These are phyloP conservation scores for Chymomyza fuscimana DNA, from an alignment of 2,888 invertebrate species.

Conservation along the genomic window DNA sequence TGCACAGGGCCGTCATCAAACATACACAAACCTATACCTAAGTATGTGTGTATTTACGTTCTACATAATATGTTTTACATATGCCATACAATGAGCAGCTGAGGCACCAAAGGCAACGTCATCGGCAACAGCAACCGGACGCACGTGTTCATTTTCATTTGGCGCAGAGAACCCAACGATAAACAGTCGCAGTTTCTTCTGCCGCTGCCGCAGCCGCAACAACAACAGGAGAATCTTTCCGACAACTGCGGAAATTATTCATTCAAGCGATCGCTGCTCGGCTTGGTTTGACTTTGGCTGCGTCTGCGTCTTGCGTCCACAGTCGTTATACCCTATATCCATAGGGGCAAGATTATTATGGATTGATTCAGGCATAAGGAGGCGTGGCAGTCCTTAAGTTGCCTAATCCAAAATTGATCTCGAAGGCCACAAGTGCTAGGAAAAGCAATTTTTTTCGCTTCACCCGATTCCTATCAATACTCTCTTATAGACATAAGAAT, in stretches of 20 bases:
- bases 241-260: slow-evolving; percentile 64
- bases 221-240: slow-evolving; percentile 54
- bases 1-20: neutral
- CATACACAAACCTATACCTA: neutral
- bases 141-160: slow-evolving; percentile 78
- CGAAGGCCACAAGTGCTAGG: too few species aligned
- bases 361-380: too few species aligned
- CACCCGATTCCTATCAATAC: too few species aligned
- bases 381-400: too few species aligned
- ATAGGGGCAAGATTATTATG: too few species aligned
- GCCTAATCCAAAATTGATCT: too few species aligned
- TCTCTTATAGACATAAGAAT: too few species aligned
- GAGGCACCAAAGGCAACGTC: slow-evolving; percentile 15
- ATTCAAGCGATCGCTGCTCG: slow-evolving; percentile 56
- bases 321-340: slow-evolving; percentile 3
- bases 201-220: slow-evolving; percentile 31
- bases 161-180: slow-evolving; percentile 68
- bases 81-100: slow-evolving; percentile 8
- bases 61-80: slow-evolving; percentile 3
- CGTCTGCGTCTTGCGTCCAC: slow-evolving; percentile 26
- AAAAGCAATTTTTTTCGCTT: too few species aligned
- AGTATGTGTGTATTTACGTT: slow-evolving; percentile 27
- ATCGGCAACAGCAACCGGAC: slow-evolving; percentile 64
- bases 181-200: slow-evolving; percentile 54
- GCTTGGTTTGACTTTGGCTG: slow-evolving; percentile 28